Evolutionary conservation across 2,888 invertebrate species (phyloP), one percentile per base, ranked within the genome.

Genomic region (Drosophila mulleri): DNA sequence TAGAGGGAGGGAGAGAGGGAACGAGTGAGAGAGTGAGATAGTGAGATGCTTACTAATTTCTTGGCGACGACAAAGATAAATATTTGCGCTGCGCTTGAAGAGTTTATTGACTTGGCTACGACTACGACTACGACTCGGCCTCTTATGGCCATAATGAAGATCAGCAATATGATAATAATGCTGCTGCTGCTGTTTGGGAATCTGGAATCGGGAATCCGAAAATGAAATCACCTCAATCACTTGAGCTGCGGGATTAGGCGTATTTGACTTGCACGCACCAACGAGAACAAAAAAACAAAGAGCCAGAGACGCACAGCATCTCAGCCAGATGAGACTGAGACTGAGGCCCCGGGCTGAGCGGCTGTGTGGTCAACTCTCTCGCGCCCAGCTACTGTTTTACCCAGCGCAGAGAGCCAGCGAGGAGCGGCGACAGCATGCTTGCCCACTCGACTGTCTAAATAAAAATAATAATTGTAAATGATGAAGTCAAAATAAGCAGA

Each of bases 171-270:
- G 73, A 71, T 71, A 54, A 64, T 41, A 39, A 26, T 56, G 41
- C 42, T 37, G 54, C 4, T 56, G 41, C 26, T 26, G 26, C 26
- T 45, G 45, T 50, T 50, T 35, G 68, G 32, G 60, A 42, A 57
- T 57, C 20, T 26, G 54, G 39, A 41, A 20, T 37, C 52, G 18
- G 60, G 71, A 78, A 88, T 80, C 80, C 71, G 71, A 80, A 89
- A 88, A 79, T 80, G 78, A 82, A 91, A 88, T 91, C 91, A 89
- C 89, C 91, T 88, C 86, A 90, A 92, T 88, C 91, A 90, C 90
- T 92, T 92, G 90, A 92, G 89, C 87, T 90, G 89, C 85, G 88
- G 92, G 92, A 92, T 92, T 92, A 92, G 92, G 90, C 90, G 83
- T 90, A 91, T 92, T 92, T 92, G 89, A 90, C 87, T 92, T 91